phyloP scores from a whole-genome alignment of 2,797 vertebrate genomes.

The Ispidina lecontei region DNA sequence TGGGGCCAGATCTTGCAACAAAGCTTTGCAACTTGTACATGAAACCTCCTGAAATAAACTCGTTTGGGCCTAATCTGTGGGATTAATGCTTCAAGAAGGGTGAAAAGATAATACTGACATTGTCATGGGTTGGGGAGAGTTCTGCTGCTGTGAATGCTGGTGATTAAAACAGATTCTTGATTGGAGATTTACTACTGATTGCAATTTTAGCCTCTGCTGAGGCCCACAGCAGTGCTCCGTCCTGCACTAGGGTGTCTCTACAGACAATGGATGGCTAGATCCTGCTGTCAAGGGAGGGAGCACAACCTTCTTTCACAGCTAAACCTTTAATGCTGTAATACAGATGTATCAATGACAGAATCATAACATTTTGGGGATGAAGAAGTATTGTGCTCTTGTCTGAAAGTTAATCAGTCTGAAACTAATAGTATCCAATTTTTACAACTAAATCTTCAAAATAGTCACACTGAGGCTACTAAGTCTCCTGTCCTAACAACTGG shows the following conservation, averaged over 20 bases:
- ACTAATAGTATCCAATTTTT: not conserved
- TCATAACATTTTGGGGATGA: not conserved
- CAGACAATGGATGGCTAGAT: not conserved
- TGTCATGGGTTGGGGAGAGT: not conserved
- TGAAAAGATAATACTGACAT: accelerated
- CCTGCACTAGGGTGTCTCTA: not conserved
- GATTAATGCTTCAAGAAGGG: not conserved
- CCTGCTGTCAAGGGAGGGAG: not conserved
- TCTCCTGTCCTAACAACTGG: not conserved
- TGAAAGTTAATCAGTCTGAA: not conserved
- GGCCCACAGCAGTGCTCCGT: not conserved
- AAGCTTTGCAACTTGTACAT: not conserved
- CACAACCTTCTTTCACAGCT: not conserved
- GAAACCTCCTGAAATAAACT: not conserved
- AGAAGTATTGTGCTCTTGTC: not conserved
- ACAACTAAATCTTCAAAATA: not conserved
- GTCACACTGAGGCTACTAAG: not conserved
- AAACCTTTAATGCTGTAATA: not conserved
- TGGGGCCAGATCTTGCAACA: not conserved
- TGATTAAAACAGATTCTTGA: not conserved
- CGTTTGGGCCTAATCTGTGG: not conserved
- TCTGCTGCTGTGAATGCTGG: not conserved
- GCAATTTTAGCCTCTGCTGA: not conserved
- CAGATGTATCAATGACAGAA: not conserved
- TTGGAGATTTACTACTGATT: not conserved